Conservation (phyloP, 2,113 vertebrate genomes). For the Saccopteryx bilineata region DNA sequence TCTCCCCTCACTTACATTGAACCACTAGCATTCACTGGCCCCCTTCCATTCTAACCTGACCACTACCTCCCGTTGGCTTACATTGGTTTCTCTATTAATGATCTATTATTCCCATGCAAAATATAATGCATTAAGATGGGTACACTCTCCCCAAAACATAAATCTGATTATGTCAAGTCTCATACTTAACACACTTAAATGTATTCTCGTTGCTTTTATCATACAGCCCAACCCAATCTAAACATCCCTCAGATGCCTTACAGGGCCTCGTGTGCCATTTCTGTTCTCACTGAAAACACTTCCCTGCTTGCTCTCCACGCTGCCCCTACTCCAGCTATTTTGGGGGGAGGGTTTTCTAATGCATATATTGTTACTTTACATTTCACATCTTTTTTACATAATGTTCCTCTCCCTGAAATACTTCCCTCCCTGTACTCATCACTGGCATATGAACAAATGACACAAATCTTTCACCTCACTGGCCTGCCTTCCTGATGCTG, state of each 20-base stretch:
- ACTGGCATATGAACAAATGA: not conserved
- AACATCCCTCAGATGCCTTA: not conserved
- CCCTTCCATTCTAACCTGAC: not conserved
- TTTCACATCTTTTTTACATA: not conserved
- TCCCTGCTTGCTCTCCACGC: not conserved
- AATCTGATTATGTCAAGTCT: not conserved
- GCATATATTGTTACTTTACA: not conserved
- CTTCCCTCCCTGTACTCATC: not conserved
- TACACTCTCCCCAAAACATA: not conserved
- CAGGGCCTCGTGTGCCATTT: not conserved
- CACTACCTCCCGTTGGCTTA: not conserved
- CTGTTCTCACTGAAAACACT: not conserved
- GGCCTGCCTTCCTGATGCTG: not conserved
- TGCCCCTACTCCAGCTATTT: not conserved
- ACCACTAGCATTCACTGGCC: not conserved
- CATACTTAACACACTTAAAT: not conserved
- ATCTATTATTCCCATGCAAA: not conserved
- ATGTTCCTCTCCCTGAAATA: not conserved
- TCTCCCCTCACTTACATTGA: not conserved
- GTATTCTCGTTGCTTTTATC: not conserved
- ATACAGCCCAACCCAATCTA: not conserved
- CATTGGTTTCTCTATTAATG: not conserved
- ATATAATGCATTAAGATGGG: not conserved
- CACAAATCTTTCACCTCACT: not conserved
- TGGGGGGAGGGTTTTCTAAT: not conserved